Conservation (phyloP, 2,113 vertebrate genomes). For the Meleagris gallopavo region DNA sequence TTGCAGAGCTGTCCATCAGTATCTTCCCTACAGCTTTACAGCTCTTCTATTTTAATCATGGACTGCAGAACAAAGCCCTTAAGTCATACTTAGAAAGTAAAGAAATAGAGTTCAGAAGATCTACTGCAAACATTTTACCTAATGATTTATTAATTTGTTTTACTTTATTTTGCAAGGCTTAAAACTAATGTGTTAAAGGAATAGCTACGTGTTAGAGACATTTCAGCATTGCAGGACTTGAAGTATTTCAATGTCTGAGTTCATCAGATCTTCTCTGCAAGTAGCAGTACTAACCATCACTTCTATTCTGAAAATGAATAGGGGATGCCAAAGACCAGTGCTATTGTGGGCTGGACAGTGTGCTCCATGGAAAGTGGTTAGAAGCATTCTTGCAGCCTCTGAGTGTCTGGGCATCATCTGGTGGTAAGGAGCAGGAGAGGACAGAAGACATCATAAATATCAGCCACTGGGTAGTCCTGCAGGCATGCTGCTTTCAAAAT, state of each 20-base stretch:
- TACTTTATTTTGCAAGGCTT: neutral
- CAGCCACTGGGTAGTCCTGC: neutral
- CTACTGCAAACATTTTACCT: neutral
- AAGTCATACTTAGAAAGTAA: conserved; percentile 17
- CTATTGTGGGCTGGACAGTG: neutral
- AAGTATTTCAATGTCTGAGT: neutral
- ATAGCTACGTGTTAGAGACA: neutral
- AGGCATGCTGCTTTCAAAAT: neutral
- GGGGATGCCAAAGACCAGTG: neutral
- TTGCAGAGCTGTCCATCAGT: conserved; percentile 70
- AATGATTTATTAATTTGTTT: conserved; percentile 2
- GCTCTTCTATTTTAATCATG: conserved; percentile 65
- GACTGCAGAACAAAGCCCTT: neutral
- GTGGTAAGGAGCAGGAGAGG: neutral
- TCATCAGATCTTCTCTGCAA: neutral
- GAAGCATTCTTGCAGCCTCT: neutral
- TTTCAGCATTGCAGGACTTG: neutral
- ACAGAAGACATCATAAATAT: neutral
- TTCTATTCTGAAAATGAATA: neutral
- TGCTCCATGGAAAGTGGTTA: neutral
- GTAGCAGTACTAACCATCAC: neutral
- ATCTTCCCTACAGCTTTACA: conserved; percentile 32
- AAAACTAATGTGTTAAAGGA: neutral
- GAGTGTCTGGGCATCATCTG: neutral
- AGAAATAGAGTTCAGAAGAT: conserved; percentile 12